Evolutionary conservation across 2,888 invertebrate genomes (phyloP), one percentile per base, ranked within the genome.

Genomic region (Tenthredo scrophulariae): DNA sequence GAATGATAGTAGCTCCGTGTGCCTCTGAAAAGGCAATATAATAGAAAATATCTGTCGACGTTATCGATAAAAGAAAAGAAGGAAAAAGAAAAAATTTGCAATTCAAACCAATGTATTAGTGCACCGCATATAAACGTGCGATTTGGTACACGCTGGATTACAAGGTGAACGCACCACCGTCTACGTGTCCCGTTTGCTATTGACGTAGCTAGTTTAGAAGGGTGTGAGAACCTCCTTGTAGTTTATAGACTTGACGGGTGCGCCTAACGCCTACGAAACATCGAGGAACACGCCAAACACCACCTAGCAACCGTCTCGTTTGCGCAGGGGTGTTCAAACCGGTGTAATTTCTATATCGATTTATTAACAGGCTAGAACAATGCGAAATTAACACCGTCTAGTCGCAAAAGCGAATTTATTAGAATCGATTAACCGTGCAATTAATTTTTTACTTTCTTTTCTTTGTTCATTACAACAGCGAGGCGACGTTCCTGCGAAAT

Each of bases 251-350:
- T 87, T 87, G 85, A 83, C 88, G 88, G 87, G 88, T 87, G 89
- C 86, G 89, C 87, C 84, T 87, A 80, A 87, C 85, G 85, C 84
- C 84, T 86, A 70, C 43, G 29, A 46, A 70, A 83, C 83, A 83
- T 46, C 67, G 54, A n/a, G 62, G 80, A 83, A 83, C 83, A 83
- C 65, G 85, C 85, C 88, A 91, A 91, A 90, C 90, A 90, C 87
- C 85, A 86, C 91, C 89, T 91, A 91, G 91, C 91, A 91, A 91
- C 91, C 87, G 86, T 84, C 87, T 85, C 89, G 87, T 87, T 88
- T 86, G 86, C 87, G 82, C 65, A 67, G 67, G 67, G 83, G 67
- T 83, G 29, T 83, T 67, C 22, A 43, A 67, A 40, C 67, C 67
- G 40, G n/a, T 43, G 10, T 65, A 46, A 70, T 50, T 70, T 67